Evolutionary conservation across 2,113 vertebrate genomes (phyloP).

Genomic region (Salvelinus fontinalis): DNA sequence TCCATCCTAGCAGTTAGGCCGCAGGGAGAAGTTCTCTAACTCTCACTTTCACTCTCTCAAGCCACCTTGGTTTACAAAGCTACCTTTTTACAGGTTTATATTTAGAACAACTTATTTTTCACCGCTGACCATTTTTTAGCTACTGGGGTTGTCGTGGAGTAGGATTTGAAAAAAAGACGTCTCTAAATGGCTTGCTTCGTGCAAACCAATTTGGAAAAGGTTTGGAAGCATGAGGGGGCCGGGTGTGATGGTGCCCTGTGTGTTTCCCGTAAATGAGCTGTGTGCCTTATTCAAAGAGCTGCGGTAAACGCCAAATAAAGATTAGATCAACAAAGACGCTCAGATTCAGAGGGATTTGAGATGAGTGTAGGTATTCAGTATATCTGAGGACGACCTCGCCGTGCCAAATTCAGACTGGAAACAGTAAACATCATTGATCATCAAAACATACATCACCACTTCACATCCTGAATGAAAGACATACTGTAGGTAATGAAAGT

Average conservation of each 20-base stretch:
- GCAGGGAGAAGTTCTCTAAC: slow-evolving; percentile 29
- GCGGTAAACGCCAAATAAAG: slow-evolving; percentile 67
- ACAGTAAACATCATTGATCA: background rate
- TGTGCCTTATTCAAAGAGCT: slow-evolving; percentile 74
- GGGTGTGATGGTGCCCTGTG: slow-evolving; percentile 59
- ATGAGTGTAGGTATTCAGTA: background rate
- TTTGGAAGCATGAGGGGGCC: slow-evolving; percentile 52
- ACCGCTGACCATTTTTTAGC: slow-evolving; percentile 49
- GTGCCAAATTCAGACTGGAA: background rate
- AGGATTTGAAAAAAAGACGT: slow-evolving; percentile 19
- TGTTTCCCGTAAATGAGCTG: slow-evolving; percentile 70
- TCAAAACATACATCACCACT: background rate
- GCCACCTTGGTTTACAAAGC: slow-evolving; percentile 63
- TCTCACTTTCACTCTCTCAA: slow-evolving; percentile 5
- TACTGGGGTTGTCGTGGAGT: slow-evolving; percentile 41
- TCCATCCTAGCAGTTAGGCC: slow-evolving; percentile 57
- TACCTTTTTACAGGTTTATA: slow-evolving; percentile 77
- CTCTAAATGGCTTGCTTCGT: slow-evolving; percentile 54
- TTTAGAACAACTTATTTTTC: slow-evolving; percentile 68
- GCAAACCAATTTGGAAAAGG: slow-evolving; percentile 39
- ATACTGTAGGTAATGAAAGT: too few relatives aligned
- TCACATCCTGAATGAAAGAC: too few relatives aligned
- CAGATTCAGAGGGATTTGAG: background rate
- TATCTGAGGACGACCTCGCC: background rate
- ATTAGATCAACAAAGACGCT: slow-evolving; percentile 62